Evolutionary conservation across 2,888 invertebrate genomes (phyloP).

Genomic region (Acrocyrtus sp.): DNA sequence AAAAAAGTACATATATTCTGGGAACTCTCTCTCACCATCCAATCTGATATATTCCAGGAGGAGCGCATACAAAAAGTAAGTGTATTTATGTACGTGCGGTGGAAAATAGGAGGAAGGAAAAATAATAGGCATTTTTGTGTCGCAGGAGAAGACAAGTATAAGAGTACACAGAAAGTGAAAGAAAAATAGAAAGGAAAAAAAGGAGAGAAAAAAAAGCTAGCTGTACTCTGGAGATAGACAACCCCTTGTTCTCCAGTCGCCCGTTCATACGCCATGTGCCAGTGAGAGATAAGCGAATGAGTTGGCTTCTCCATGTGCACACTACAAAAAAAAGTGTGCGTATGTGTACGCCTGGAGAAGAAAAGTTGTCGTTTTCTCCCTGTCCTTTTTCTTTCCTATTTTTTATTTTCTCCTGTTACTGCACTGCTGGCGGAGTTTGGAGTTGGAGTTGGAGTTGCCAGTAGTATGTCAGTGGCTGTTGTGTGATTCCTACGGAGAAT

Average conservation of each 20-base stretch:
- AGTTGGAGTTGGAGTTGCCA: too few species aligned
- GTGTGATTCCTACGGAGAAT: too few species aligned
- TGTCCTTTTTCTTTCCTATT: slow-evolving; percentile 2
- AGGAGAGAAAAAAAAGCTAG: slow-evolving; percentile 28
- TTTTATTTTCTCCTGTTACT: background rate
- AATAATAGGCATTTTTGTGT: too few species aligned
- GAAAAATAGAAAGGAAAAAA: background rate
- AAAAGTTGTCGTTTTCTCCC: slow-evolving; percentile 30
- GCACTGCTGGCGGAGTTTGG: slow-evolving; percentile 1
- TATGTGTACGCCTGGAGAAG: background rate
- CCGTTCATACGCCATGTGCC: slow-evolving; percentile 56
- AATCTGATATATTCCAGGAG: too few species aligned
- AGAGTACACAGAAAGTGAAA: too few species aligned
- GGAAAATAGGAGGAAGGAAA: too few species aligned
- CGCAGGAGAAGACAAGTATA: too few species aligned
- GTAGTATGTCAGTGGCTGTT: slow-evolving; percentile 22
- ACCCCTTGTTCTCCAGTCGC: slow-evolving; percentile 53
- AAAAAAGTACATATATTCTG: too few species aligned
- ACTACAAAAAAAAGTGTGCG: too few species aligned
- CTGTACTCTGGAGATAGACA: slow-evolving; percentile 58
- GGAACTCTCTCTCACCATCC: too few species aligned
- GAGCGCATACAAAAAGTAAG: too few species aligned
- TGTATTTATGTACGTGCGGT: too few species aligned
- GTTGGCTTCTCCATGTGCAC: slow-evolving; percentile 25
- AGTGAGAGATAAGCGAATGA: slow-evolving; percentile 61